Evolutionary conservation across 1,140 invertebrate species (phyloP).

Genomic region (Caenorhabditis brenneri): DNA sequence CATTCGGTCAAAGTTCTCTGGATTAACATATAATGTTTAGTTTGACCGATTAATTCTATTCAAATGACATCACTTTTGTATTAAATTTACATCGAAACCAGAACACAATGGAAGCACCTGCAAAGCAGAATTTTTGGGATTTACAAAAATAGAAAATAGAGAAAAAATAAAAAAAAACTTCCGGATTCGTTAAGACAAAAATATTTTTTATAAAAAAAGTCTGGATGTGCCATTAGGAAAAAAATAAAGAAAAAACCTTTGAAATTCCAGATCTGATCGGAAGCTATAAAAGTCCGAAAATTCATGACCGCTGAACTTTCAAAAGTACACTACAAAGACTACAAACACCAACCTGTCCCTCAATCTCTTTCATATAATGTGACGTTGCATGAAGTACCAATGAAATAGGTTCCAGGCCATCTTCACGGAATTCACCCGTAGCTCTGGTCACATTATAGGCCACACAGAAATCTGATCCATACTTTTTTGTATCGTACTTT

Average conservation of each 20-base stretch:
- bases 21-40: background rate
- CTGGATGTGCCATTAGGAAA: too few relatives aligned
- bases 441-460: conserved; percentile 42
- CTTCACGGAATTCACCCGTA: background rate
- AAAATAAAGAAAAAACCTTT: too few relatives aligned
- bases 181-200: too few relatives aligned
- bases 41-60: background rate
- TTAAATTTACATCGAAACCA: too few relatives aligned
- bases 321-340: background rate
- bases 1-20: background rate
- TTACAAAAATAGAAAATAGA: too few relatives aligned
- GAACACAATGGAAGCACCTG: too few relatives aligned
- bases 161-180: too few relatives aligned
- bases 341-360: conserved; percentile 19
- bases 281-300: background rate
- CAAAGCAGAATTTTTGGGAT: too few relatives aligned
- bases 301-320: too few relatives aligned
- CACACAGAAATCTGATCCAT: conserved; percentile 42
- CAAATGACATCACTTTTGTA: background rate
- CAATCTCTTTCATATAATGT: conserved; percentile 15
- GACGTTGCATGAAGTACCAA: conserved; percentile 38
- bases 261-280: too few relatives aligned
- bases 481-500: background rate
- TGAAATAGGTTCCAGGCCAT: conserved; percentile 37
- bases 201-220: too few relatives aligned